Conservation (phyloP, 2,113 vertebrate species). For the Phalacrocorax pelagicus region DNA sequence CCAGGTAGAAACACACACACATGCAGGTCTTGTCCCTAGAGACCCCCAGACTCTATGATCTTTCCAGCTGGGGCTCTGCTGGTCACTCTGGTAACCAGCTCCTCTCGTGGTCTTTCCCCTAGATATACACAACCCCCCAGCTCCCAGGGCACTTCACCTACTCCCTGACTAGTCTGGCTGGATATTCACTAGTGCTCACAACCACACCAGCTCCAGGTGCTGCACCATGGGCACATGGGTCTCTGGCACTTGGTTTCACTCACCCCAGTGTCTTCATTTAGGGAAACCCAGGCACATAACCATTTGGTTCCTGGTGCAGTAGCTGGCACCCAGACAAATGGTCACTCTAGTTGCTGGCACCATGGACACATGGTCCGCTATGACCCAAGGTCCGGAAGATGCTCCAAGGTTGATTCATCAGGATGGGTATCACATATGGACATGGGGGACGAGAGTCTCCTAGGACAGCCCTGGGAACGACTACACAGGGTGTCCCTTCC, state of each 20-base stretch:
- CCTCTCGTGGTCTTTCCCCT: background rate
- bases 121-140: background rate
- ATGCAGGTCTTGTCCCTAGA: background rate
- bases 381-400: background rate
- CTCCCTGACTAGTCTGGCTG: background rate
- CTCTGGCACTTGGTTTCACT: background rate
- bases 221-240: background rate
- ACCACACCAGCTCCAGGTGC: rapidly evolving
- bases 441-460: background rate
- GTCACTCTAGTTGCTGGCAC: background rate
- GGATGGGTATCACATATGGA: background rate
- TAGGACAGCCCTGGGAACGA: background rate
- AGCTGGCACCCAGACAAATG: background rate
- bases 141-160: background rate
- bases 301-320: background rate
- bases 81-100: background rate
- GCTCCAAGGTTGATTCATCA: background rate
- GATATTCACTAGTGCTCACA: background rate
- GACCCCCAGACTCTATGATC: too few species aligned
- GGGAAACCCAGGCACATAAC: background rate
- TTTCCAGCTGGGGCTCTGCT: background rate
- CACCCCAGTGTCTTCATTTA: background rate
- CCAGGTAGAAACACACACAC: background rate
- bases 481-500: background rate
- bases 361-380: background rate